Evolutionary conservation across 2,113 vertebrate genomes (phyloP), one percentile per base, ranked within the genome.

Genomic region (Orthonyx spaldingii): DNA sequence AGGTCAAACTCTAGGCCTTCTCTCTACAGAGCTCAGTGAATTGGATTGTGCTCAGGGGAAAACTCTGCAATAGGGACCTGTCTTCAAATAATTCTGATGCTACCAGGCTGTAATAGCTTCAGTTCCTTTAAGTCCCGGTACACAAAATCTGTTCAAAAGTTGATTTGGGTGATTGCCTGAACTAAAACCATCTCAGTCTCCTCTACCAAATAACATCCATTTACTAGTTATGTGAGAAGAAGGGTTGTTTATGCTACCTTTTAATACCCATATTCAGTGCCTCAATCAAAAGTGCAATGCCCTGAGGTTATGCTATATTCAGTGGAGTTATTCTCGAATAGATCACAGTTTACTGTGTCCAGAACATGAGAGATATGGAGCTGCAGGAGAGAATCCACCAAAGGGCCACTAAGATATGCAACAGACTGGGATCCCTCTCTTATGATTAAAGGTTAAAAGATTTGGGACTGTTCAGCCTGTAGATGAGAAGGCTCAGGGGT

Each of bases 391-490:
- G 11, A 32, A 2, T 41, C 47, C 35, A 27, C n/a, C 20, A 32
- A 76, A 41, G 26, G 35, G 47, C n/a, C 47, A 6, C 17, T 69
- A 22, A 35, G 46, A 46, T 9, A 3, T 32, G 8, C 9, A 47
- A 47, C 28, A 82, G 47, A 9, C 16, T 32, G 17, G 24, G 55
- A 35, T 35, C 23, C 16, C 26, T 47, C 21, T 49, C 8, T 21
- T 61, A 0, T 11, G 12, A 11, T 1, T 5, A 41, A 49, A 76
- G 10, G 2, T 41, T 35, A 7, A 27, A 47, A 24, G 60, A 27
- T 9, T 2, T 69, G 41, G 21, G 30, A 19, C 21, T 61, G 11
- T 18, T 69, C 41, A 68, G n/a, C 17, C 16, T 61, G 47, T 30
- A 47, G 33, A 22, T 66, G 28, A 49, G 30, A 60, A 76, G 17